A percentile compares a stretch with the other conserved stretches of the same genome.
These are phyloP conservation scores for Drosophila emarginata DNA, from an alignment of 2,888 invertebrate species.

Conservation along the genomic window DNA sequence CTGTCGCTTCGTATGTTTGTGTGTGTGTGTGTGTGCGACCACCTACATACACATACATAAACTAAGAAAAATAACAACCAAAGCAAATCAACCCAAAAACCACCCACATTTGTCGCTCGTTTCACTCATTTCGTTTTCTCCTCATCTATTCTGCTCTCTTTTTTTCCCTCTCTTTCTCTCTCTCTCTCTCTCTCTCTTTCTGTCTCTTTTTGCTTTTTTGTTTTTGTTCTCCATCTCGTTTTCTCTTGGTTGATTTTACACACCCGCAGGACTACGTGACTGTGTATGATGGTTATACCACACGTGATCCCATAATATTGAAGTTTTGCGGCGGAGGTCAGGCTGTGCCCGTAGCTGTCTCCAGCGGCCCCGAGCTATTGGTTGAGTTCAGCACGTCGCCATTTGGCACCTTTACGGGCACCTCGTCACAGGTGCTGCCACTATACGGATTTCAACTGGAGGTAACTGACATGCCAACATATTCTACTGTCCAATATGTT, in stretches of 20 bases:
- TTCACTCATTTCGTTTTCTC: slow-evolving; percentile 70
- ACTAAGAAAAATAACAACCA: slow-evolving; percentile 32
- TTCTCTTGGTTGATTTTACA: slow-evolving; percentile 2
- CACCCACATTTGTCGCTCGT: slow-evolving; percentile 63
- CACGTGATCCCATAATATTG: slow-evolving; percentile 92
- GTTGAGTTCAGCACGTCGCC: slow-evolving; percentile 95
- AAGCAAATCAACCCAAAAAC: slow-evolving; percentile 41
- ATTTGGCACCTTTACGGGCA: slow-evolving; percentile 91
- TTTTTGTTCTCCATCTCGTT: slow-evolving; percentile 21
- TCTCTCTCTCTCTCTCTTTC: slow-evolving; percentile 7
- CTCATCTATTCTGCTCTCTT: slow-evolving; percentile 52
- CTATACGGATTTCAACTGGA: slow-evolving; percentile 95
- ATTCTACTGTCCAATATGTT: neutral
- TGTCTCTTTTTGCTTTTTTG: slow-evolving; percentile 2
- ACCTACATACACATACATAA: slow-evolving; percentile 22
- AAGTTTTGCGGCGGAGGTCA: slow-evolving; percentile 96
- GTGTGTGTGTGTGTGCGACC: slow-evolving; percentile 30
- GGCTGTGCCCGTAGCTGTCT: slow-evolving; percentile 92
- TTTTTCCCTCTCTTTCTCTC: slow-evolving; percentile 26
- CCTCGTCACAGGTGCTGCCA: slow-evolving; percentile 89
- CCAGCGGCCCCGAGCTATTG: slow-evolving; percentile 93
- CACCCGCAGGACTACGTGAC: slow-evolving; percentile 90
- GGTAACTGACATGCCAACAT: slow-evolving; percentile 83
- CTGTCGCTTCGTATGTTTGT: neutral
- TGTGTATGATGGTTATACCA: slow-evolving; percentile 94